Conservation (phyloP, 2,888 invertebrate genomes). For the Lomographa bimaculata region DNA sequence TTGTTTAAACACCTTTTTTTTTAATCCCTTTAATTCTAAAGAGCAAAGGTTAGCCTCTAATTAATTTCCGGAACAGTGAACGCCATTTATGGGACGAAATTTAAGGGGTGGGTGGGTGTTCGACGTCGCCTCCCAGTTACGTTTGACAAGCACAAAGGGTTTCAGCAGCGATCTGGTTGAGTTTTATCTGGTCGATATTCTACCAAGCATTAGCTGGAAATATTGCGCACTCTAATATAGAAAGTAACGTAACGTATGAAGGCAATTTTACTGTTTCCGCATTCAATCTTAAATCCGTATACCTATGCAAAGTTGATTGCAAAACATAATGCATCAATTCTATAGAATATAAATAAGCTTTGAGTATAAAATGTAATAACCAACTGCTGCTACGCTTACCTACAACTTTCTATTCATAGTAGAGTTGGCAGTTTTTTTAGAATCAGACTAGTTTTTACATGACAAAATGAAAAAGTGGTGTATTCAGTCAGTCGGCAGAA, state of each 20-base stretch:
- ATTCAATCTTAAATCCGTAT: too few relatives aligned
- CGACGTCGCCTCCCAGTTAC: slow-evolving; percentile 40
- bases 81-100: slow-evolving; percentile 36
- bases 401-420: slow-evolving; percentile 60
- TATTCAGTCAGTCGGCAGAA: slow-evolving; percentile 61
- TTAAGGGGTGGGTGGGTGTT: slow-evolving; percentile 46
- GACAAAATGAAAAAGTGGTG: slow-evolving; percentile 63
- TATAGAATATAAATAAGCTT: too few relatives aligned
- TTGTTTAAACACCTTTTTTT: too few relatives aligned
- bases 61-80: slow-evolving; percentile 19
- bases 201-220: slow-evolving; percentile 12
- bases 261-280: too few relatives aligned
- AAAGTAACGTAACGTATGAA: too few relatives aligned
- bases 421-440: slow-evolving; percentile 58
- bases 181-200: slow-evolving; percentile 56
- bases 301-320: too few relatives aligned
- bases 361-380: too few relatives aligned
- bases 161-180: slow-evolving; percentile 47
- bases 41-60: slow-evolving; percentile 22
- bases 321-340: too few relatives aligned
- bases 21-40: too few relatives aligned
- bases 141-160: slow-evolving; percentile 47
- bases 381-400: slow-evolving; percentile 37
- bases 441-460: slow-evolving; percentile 64
- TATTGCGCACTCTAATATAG: slow-evolving; percentile 8